These are phyloP conservation scores for Chouioia cunea DNA, from an alignment of 2,888 invertebrate genomes.

Conservation along the genomic window DNA sequence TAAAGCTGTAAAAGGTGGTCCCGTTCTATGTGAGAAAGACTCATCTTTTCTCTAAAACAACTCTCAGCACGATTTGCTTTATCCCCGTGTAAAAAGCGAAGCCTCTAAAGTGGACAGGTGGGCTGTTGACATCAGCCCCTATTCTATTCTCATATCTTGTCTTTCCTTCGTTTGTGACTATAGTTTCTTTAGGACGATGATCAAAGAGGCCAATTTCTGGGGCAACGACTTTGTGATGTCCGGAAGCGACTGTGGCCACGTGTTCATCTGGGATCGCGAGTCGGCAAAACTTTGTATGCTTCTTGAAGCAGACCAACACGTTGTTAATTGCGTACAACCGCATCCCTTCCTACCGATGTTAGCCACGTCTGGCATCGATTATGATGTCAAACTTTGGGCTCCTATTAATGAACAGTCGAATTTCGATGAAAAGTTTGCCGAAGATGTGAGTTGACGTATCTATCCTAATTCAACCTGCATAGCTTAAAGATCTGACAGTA, in stretches of 20 bases:
- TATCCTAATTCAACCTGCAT: conserved; percentile 19
- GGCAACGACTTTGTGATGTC: conserved; percentile 85
- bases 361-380: conserved; percentile 90
- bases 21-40: conserved; percentile 24
- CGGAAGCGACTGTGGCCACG: conserved; percentile 91
- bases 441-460: conserved; percentile 71
- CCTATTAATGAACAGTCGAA: conserved; percentile 75
- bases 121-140: conserved; percentile 62
- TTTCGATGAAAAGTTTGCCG: conserved; percentile 76
- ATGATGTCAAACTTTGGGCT: conserved; percentile 87
- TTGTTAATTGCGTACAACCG: conserved; percentile 87
- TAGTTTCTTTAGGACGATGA: conserved; percentile 78
- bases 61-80: conserved; percentile 24
- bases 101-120: conserved; percentile 66
- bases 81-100: conserved; percentile 54
- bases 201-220: conserved; percentile 90
- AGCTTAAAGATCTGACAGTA: too few species aligned
- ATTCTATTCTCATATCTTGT: conserved; percentile 59
- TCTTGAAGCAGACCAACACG: conserved; percentile 84
- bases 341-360: conserved; percentile 83
- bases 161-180: conserved; percentile 62
- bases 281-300: conserved; percentile 80
- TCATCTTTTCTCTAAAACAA: conserved; percentile 23
- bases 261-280: conserved; percentile 84
- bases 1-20: conserved; percentile 20